Conservation (phyloP, 2,113 vertebrate genomes). For the Serilophus lunatus region DNA sequence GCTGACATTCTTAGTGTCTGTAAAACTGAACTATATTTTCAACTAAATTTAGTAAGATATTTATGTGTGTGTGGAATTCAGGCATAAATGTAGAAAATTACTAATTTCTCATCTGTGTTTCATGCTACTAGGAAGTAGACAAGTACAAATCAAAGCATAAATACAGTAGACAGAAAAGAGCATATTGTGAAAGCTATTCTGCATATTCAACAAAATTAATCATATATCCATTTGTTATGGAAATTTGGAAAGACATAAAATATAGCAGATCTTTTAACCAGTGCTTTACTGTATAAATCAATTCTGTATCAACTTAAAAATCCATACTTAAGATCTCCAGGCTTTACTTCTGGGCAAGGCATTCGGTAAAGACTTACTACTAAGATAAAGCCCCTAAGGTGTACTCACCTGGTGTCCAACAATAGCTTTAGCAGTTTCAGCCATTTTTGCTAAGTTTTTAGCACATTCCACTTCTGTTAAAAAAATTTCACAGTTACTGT, state of each 20-base stretch:
- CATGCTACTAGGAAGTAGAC: not conserved
- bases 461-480: slow-evolving; percentile 89
- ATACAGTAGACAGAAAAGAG: not conserved
- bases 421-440: slow-evolving; percentile 87
- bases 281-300: not conserved
- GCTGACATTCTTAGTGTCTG: not conserved
- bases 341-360: not conserved
- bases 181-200: not conserved
- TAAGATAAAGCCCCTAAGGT: not conserved
- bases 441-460: slow-evolving; percentile 92
- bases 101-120: not conserved
- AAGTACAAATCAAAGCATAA: not conserved
- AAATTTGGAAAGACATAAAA: not conserved
- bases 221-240: not conserved
- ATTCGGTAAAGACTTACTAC: not conserved
- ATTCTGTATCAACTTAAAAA: not conserved
- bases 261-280: not conserved
- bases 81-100: not conserved
- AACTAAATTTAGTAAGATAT: not conserved
- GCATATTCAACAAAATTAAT: not conserved
- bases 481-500: not conserved
- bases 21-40: not conserved
- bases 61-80: not conserved
- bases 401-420: slow-evolving; percentile 86
- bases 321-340: not conserved